These are phyloP conservation scores for Okapia johnstoni DNA, from an alignment of 2,113 vertebrate genomes.

Conservation along the genomic window DNA sequence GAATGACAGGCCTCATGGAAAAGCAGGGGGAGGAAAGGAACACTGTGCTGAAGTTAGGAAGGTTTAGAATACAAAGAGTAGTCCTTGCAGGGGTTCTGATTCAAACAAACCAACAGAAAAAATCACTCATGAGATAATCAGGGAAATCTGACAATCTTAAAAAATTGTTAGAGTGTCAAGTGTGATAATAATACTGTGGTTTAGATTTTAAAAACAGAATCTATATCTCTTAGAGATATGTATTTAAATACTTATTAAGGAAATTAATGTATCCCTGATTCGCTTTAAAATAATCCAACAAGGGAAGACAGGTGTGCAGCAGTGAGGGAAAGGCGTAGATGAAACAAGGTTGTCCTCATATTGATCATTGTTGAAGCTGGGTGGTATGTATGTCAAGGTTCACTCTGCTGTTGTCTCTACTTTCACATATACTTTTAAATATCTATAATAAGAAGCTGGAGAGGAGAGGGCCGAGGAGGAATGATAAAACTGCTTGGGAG, in stretches of 20 bases:
- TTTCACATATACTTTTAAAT: neutral
- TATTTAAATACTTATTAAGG: neutral
- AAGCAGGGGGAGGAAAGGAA: neutral
- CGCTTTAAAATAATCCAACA: constrained; percentile 4
- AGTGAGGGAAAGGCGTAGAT: neutral
- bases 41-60: neutral
- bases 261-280: neutral
- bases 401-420: neutral
- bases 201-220: neutral
- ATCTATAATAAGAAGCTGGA: neutral
- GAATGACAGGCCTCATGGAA: neutral
- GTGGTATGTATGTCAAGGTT: neutral
- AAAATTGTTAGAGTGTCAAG: neutral
- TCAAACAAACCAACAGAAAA: neutral
- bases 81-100: neutral
- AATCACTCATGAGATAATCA: neutral
- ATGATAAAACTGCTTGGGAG: neutral
- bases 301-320: neutral
- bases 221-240: neutral
- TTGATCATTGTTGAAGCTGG: neutral
- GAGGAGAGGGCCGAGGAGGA: neutral
- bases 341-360: neutral
- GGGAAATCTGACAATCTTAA: neutral
- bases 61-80: neutral
- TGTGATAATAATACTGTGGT: neutral